Conservation (phyloP, 2,113 vertebrate species). For the Grus americana region DNA sequence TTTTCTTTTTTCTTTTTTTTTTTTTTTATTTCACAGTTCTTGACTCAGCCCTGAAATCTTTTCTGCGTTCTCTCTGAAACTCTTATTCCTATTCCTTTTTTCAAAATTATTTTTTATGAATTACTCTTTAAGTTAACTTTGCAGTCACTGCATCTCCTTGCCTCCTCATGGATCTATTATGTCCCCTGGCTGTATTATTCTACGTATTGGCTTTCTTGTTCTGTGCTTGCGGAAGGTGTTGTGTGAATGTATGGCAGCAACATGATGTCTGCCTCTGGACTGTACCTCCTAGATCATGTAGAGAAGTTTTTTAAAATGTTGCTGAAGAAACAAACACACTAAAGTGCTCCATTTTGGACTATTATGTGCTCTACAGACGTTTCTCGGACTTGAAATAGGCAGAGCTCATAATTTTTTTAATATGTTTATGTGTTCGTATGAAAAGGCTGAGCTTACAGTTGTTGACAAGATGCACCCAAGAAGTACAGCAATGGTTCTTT, state of each 20-base stretch:
- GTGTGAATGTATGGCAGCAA: not conserved
- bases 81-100: not conserved
- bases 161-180: not conserved
- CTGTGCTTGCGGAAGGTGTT: not conserved
- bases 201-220: not conserved
- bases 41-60: not conserved
- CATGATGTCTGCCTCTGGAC: not conserved
- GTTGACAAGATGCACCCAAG: not conserved
- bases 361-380: not conserved
- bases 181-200: not conserved
- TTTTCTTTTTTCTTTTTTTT: too few relatives aligned
- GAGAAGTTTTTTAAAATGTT: not conserved
- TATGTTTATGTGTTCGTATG: not conserved
- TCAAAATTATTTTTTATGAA: not conserved
- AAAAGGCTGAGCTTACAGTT: not conserved
- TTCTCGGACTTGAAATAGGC: not conserved
- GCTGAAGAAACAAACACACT: not conserved
- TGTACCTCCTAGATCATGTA: not conserved
- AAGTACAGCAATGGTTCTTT: not conserved
- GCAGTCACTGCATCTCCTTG: fast-evolving
- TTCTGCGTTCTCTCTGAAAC: not conserved
- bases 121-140: not conserved
- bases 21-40: not conserved
- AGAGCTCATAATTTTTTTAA: slow-evolving; percentile 7
- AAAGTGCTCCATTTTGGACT: not conserved